Evolutionary conservation across 2,797 vertebrate species (phyloP).

Genomic region (Oryzias sinensis): DNA sequence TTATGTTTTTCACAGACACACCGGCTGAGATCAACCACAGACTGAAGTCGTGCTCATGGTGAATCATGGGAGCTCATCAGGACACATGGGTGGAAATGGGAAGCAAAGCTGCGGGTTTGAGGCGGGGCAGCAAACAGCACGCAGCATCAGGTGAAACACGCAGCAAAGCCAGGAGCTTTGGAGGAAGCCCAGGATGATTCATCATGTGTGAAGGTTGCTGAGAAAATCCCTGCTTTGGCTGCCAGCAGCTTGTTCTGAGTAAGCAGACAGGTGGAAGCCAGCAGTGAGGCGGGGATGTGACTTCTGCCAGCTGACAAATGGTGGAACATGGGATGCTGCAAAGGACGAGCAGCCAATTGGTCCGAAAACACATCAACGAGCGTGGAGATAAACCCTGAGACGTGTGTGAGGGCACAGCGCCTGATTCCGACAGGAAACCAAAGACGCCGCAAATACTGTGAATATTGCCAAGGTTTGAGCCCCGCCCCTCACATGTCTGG

Average conservation of each 20-base stretch:
- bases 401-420: too few relatives aligned
- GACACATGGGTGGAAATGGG: background rate
- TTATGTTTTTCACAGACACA: too few relatives aligned
- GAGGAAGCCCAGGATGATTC: slow-evolving; percentile 43
- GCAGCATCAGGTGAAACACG: slow-evolving; percentile 14
- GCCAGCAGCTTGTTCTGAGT: slow-evolving; percentile 43
- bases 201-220: slow-evolving; percentile 41
- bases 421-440: too few relatives aligned
- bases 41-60: background rate
- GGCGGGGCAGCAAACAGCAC: background rate
- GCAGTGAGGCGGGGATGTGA: slow-evolving; percentile 29
- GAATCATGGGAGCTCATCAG: background rate
- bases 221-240: slow-evolving; percentile 40
- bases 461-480: too few relatives aligned
- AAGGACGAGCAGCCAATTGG: slow-evolving; percentile 20
- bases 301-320: slow-evolving; percentile 38
- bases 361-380: background rate
- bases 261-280: slow-evolving; percentile 28
- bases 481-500: too few relatives aligned
- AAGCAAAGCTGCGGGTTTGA: background rate
- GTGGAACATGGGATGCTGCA: slow-evolving; percentile 11
- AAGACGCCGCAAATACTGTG: too few relatives aligned
- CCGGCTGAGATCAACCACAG: too few relatives aligned
- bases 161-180: slow-evolving; percentile 8
- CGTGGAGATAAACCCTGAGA: too few relatives aligned